Base-by-base conservation (phyloP, 2,888 invertebrate genomes). In the Drosophila helvetica region DNA sequence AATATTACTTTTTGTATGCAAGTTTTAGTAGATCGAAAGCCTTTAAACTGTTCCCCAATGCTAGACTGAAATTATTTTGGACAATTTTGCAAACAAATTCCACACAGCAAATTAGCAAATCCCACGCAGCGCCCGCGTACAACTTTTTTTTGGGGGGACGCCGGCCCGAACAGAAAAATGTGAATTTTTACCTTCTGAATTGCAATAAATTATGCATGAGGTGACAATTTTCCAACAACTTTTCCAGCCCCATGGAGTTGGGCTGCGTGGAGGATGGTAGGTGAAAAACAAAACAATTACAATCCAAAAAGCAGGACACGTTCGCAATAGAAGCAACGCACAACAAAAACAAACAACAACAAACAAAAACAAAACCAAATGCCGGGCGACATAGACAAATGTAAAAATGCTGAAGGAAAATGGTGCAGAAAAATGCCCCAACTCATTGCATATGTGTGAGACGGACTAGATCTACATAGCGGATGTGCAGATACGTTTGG, bases 141-240 rank as follows among this genome's bases (percentile, higher is more conserved):
- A 38, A 38, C 38, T 38, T 38, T 7, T 38, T 7, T 38, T 38
- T 38, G n/a, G 12, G 15, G 53, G 8, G 25, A 25, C 5, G 22
- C 6, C 22, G 22, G 22, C 22, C 22, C 4, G 5, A 25, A 25
- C 7, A 50, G 51, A 68, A 65, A 80, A 83, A 72, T 74, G 79
- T 68, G 74, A 80, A 79, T 76, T 76, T 79, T 69, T 84, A 83
- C 80, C 77, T 76, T 59, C 45, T 59, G 76, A 78, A 77, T 75
- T 85, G 78, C 77, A 78, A 86, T 86, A 86, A 87, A 86, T 86
- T 89, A 86, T 86, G 89, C 86, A 86, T 86, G 86, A 85, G 89
- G 76, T 57, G 74, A 76, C 78, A 76, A 86, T 79, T 89, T 87
- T 74, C 71, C 61, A 82, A 68, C 67, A 66, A 46, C 59, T 79